Evolutionary conservation across 2,888 invertebrate species (phyloP), one percentile per base, ranked within the genome.

Genomic region (Fragum sueziense): DNA sequence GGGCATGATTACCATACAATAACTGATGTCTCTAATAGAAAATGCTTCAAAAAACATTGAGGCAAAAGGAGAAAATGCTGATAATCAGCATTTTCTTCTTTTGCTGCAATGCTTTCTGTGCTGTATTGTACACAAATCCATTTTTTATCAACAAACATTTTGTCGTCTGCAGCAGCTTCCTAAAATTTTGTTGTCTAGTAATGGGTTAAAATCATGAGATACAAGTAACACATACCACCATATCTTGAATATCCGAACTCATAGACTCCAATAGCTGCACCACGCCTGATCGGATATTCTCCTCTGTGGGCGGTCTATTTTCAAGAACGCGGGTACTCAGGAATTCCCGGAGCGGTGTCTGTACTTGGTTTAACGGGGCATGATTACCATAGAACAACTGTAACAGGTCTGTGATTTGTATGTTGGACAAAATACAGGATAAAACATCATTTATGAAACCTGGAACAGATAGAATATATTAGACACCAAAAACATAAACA

Each of bases 171-270:
- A n/a, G n/a, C n/a, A n/a, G n/a, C n/a, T n/a, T n/a, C n/a, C n/a
- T n/a, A n/a, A n/a, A n/a, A n/a, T n/a, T n/a, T n/a, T n/a, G n/a
- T n/a, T n/a, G n/a, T n/a, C n/a, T n/a, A n/a, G n/a, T n/a, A n/a
- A n/a, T n/a, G n/a, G n/a, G n/a, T n/a, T n/a, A n/a, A n/a, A n/a
- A n/a, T n/a, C n/a, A n/a, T n/a, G n/a, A n/a, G n/a, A n/a, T n/a
- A n/a, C n/a, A n/a, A n/a, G n/a, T n/a, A n/a, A n/a, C n/a, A 92
- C 93, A 92, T 90, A 95, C 95, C 72, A 86, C 85, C 86, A 94
- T 91, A 76, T 92, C 91, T 70, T 92, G 90, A 25, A 95, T 90
- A 78, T 91, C 88, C 1, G 82, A 93, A 78, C 93, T 92, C 89
- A 94, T 91, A 84, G 94, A 94, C 1, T 80, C 86, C 41, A 94